Percentiles rank a stretch among this genome's conserved stretches.
phyloP scores from a whole-genome alignment of 2,888 invertebrate genomes.

The Oligia latruncula region DNA sequence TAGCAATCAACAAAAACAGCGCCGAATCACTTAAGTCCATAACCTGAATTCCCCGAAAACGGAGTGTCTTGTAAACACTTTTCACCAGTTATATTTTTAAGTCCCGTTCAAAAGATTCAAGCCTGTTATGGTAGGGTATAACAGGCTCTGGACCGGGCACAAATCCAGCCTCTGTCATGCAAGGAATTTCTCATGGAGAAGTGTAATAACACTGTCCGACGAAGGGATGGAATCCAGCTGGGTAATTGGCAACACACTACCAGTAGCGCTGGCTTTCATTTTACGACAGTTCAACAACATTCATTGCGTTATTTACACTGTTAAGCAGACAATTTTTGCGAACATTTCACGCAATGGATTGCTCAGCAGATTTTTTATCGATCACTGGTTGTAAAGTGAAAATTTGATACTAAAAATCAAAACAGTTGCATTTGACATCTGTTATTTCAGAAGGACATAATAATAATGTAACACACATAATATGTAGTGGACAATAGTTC shows the following conservation, averaged over 20 bases:
- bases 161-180: neutral
- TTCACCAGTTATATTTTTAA: neutral
- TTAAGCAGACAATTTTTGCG: neutral
- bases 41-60: neutral
- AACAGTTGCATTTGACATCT: neutral
- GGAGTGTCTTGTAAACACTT: neutral
- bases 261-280: neutral
- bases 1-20: neutral
- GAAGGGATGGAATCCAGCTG: neutral
- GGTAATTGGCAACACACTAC: neutral
- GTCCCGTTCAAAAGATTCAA: neutral
- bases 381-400: neutral
- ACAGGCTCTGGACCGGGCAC: neutral
- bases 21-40: neutral
- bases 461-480: constrained; percentile 65
- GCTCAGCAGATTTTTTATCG: neutral
- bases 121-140: neutral
- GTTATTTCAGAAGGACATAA: constrained; percentile 48
- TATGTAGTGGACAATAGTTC: constrained; percentile 73
- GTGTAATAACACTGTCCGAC: neutral
- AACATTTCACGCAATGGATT: neutral
- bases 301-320: neutral
- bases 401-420: neutral
- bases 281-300: neutral
- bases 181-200: neutral